phyloP scores from a whole-genome alignment of 2,888 invertebrate genomes.

The Girardia tigrina region DNA sequence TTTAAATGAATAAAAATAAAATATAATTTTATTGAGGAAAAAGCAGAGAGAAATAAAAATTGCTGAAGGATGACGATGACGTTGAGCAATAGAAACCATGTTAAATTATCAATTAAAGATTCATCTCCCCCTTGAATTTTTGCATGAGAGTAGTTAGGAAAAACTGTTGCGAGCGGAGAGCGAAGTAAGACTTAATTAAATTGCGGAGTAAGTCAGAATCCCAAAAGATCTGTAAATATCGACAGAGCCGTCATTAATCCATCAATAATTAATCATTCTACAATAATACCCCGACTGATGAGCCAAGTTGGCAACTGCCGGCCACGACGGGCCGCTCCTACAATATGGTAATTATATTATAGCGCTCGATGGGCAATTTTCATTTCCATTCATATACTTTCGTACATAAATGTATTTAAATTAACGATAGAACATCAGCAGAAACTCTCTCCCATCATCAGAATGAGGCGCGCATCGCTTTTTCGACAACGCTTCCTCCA shows the following conservation, averaged over 20 bases:
- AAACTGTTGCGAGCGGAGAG: not conserved
- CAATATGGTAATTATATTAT: constrained; percentile 19
- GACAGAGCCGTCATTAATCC: constrained; percentile 6
- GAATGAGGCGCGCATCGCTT: not conserved
- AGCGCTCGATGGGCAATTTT: constrained; percentile 15
- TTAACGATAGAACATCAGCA: not conserved
- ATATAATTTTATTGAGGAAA: no score
- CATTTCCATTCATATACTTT: constrained; percentile 1
- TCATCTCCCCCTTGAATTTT: no score
- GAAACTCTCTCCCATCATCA: not conserved
- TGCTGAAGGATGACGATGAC: no score
- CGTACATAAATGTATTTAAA: constrained; percentile 18
- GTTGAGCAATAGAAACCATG: no score
- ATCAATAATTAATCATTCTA: not conserved
- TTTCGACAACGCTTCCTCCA: no score
- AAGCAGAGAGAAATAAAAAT: no score
- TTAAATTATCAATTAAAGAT: no score
- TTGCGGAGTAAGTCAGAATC: not conserved
- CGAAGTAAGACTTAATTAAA: not conserved
- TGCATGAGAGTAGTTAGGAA: no score
- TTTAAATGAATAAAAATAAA: no score
- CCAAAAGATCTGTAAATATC: constrained; percentile 9
- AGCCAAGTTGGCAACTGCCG: not conserved
- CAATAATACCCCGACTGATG: not conserved
- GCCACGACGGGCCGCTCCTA: not conserved